These are phyloP conservation scores for Mizuhopecten yessoensis DNA, from an alignment of 1,140 invertebrate species.

Conservation along the genomic window DNA sequence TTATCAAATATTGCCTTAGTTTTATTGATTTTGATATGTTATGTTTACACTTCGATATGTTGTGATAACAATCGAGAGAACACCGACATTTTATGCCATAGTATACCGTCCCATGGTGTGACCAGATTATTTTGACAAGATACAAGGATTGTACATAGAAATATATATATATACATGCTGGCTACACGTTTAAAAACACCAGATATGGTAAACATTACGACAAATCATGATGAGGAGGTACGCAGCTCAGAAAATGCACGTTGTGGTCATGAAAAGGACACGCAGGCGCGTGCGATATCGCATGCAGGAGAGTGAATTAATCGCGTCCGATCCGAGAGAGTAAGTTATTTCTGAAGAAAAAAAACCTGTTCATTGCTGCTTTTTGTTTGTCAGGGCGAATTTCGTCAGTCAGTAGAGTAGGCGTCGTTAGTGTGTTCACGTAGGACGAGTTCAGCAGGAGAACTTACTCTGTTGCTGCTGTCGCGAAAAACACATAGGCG, in stretches of 20 bases:
- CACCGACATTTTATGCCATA: background rate
- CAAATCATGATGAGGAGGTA: background rate
- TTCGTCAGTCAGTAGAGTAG: too few species aligned
- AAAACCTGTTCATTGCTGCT: too few species aligned
- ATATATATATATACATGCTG: background rate
- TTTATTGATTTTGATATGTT: too few species aligned
- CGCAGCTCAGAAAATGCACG: conserved; percentile 29
- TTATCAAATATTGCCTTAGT: too few species aligned
- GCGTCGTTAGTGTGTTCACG: too few species aligned
- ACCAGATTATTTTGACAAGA: background rate
- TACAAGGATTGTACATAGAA: background rate
- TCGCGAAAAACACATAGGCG: too few species aligned
- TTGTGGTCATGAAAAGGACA: background rate
- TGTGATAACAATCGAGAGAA: too few species aligned
- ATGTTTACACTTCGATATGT: too few species aligned
- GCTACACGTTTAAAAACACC: background rate
- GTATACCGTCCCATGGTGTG: background rate
- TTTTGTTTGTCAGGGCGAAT: too few species aligned
- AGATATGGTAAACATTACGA: background rate
- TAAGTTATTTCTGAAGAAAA: background rate
- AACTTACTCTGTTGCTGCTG: too few species aligned
- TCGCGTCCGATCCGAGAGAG: background rate
- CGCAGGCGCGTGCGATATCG: background rate
- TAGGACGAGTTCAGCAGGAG: too few species aligned
- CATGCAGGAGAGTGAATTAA: conserved; percentile 9